Conservation (phyloP, 1,140 invertebrate genomes). For the Nasonia longicornis region DNA sequence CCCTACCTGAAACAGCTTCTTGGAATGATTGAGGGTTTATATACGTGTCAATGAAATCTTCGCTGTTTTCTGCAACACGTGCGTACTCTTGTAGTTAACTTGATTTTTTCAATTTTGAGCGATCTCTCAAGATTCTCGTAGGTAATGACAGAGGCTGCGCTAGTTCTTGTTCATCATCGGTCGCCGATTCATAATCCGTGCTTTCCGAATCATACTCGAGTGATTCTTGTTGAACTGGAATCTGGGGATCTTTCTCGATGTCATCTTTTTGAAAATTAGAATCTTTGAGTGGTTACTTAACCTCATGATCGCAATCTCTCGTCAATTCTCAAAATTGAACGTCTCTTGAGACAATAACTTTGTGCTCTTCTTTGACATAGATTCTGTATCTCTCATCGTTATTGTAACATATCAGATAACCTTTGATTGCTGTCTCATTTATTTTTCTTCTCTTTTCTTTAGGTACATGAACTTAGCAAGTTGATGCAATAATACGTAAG, state of each 20-base stretch:
- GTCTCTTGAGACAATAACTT: no score
- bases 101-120: not conserved
- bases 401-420: no score
- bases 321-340: no score
- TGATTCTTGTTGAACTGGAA: not conserved
- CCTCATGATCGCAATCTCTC: no score
- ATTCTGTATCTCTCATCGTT: no score
- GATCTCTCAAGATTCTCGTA: constrained; percentile 7
- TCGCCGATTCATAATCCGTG: not conserved
- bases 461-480: no score
- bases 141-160: not conserved
- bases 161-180: constrained; percentile 1
- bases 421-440: no score
- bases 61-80: not conserved
- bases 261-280: not conserved
- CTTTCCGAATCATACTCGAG: not conserved
- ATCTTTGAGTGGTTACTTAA: constrained; percentile 2
- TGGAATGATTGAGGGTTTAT: not conserved
- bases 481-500: no score
- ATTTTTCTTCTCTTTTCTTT: no score
- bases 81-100: not conserved
- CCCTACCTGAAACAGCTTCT: not conserved
- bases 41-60: not conserved
- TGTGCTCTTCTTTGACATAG: no score
- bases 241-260: not conserved